Evolutionary conservation across 2,888 invertebrate genomes (phyloP), one percentile per base, ranked within the genome.

Genomic region (Notodonta ziczac): DNA sequence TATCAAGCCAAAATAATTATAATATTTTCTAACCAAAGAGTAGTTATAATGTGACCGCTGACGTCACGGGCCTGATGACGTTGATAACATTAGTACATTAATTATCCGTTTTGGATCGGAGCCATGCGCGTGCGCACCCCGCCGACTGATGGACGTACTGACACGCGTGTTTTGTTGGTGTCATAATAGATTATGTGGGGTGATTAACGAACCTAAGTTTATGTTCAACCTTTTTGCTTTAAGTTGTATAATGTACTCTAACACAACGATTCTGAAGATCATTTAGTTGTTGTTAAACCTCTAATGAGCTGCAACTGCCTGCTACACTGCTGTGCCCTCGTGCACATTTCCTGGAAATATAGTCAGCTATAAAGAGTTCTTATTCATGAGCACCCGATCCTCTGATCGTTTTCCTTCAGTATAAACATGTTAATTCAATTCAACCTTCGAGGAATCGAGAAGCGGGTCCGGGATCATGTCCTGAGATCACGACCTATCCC

Each of bases 1-100:
- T 14, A 54, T 54, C 54, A 54, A 54, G 54, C 54, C 54, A 54
- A 54, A 54, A 54, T 54, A 14, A 54, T 54, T 54, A n/a, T 35
- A 54, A 54, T 54, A 54, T 39, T 39, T 54, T 54, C 54, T 39
- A 54, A 39, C 39, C n/a, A 10, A 16, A 16, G 39, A n/a, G 54
- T 13, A 8, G 54, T 54, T 53, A 32, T 53, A 54, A 54, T 54
- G 52, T 52, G 32, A 2, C 51, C 51, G 51, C 13, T 32, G 39
- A 39, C 54, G 54, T 54, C 54, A 39, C 54, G n/a, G 39, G 54
- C 4, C 54, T 39, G 13, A 39, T 54, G 54, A 54, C 54, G 54
- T 54, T 14, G 54, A 54, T 54, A 54, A 54, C 54, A 54, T 53
- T 53, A 53, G 52, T 53, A 53, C 35, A 53, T 53, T 35, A 53